Conservation (phyloP, 2,113 vertebrate species). For the Lanius collurio region DNA sequence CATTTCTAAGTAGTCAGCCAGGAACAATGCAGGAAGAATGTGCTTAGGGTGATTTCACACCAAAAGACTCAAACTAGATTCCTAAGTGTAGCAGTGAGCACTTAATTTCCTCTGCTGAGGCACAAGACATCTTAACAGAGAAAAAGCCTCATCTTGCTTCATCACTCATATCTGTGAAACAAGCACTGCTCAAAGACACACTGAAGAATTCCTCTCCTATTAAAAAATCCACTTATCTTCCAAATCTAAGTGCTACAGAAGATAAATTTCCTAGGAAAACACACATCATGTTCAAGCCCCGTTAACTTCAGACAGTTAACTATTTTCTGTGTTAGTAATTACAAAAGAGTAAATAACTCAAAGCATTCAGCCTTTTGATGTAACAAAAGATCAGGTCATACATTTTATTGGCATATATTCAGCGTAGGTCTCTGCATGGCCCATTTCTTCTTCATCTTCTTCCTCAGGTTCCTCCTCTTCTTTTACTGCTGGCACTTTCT, state of each 20-base stretch:
- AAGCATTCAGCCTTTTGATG: background rate
- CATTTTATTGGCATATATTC: constrained; percentile 99
- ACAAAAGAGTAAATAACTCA: background rate
- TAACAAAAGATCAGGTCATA: constrained; percentile 58
- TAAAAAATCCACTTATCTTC: background rate
- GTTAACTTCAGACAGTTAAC: background rate
- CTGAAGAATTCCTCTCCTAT: background rate
- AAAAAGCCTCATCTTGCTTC: background rate
- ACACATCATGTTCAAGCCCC: background rate
- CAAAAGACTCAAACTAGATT: background rate
- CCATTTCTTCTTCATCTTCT: constrained; percentile 97
- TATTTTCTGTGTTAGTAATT: background rate
- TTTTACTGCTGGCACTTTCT: constrained; percentile 89
- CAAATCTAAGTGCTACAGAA: background rate
- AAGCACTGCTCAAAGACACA: background rate
- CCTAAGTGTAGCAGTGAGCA: background rate
- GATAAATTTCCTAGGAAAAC: background rate
- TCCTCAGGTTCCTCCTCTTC: constrained; percentile 97
- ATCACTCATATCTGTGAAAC: background rate
- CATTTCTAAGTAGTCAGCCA: background rate
- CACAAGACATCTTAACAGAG: background rate
- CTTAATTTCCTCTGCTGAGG: background rate
- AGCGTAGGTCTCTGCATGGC: constrained; percentile 95
- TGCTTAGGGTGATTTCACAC: background rate
- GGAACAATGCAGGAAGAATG: background rate